Evolutionary conservation across 2,888 invertebrate genomes (phyloP).

Genomic region (Stramonita haemastoma): DNA sequence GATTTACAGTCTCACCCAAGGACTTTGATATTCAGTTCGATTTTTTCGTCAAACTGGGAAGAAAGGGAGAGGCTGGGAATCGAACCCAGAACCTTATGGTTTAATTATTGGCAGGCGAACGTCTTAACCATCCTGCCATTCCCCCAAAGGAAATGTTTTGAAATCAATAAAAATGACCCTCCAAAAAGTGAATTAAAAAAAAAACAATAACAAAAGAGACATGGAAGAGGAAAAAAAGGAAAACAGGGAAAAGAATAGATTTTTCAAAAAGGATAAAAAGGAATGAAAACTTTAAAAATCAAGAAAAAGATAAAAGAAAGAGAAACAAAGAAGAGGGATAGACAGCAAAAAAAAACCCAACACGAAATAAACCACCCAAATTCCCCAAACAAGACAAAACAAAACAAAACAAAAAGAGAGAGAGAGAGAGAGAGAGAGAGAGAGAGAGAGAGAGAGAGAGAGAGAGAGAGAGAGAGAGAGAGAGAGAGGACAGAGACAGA

Average conservation of each 20-base stretch:
- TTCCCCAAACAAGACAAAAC: not conserved
- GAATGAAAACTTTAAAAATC: not conserved
- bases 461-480: not conserved
- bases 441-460: slow-evolving; percentile 1
- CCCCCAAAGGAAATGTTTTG: not conserved
- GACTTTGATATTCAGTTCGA: not conserved
- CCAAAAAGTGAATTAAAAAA: not conserved
- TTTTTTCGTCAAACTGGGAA: not conserved
- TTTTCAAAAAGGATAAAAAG: not conserved
- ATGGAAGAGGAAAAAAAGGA: not conserved
- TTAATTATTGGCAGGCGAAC: not conserved
- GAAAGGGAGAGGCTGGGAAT: not conserved
- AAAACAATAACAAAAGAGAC: not conserved
- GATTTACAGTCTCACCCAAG: not conserved
- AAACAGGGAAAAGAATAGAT: too few species aligned
- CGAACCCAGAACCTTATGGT: not conserved
- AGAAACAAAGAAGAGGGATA: too few species aligned
- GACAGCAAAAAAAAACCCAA: too few species aligned
- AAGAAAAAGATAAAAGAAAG: not conserved
- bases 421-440: slow-evolving; percentile 1
- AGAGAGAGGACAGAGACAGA: too few species aligned
- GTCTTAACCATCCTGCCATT: not conserved
- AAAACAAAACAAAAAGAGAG: not conserved
- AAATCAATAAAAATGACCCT: not conserved
- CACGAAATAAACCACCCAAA: too few species aligned